Evolutionary conservation across 2,113 vertebrate species (phyloP).

Genomic region (Rousettus leschenaultii): DNA sequence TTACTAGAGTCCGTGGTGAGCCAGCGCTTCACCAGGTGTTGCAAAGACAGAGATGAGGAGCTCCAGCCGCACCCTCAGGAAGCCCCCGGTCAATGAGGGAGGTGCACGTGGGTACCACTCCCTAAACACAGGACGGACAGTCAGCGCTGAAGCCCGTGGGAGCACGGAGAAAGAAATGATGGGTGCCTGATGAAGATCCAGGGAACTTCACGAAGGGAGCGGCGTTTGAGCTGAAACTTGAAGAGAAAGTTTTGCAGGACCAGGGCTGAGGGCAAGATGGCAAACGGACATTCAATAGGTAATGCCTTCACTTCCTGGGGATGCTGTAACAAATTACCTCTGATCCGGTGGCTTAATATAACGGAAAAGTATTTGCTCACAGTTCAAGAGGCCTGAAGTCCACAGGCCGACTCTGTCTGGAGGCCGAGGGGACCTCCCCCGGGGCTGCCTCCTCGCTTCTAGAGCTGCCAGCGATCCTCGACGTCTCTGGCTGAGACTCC

Average conservation of each 20-base stretch:
- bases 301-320: background rate
- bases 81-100: background rate
- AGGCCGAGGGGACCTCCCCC: background rate
- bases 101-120: background rate
- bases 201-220: background rate
- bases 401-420: background rate
- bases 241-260: background rate
- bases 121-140: background rate
- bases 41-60: background rate
- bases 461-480: background rate
- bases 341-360: background rate
- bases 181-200: background rate
- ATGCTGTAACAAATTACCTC: background rate
- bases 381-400: background rate
- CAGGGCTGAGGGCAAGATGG: background rate
- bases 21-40: accelerated
- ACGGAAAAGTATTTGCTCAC: background rate
- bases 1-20: background rate
- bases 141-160: background rate
- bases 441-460: background rate
- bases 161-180: background rate
- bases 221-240: slow-evolving; percentile 14
- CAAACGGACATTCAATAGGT: background rate
- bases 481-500: background rate
- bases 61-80: background rate